A percentile compares a stretch with the other conserved stretches of the same genome.
phyloP scores from a whole-genome alignment of 2,113 vertebrate species.

The Cottus gobio region DNA sequence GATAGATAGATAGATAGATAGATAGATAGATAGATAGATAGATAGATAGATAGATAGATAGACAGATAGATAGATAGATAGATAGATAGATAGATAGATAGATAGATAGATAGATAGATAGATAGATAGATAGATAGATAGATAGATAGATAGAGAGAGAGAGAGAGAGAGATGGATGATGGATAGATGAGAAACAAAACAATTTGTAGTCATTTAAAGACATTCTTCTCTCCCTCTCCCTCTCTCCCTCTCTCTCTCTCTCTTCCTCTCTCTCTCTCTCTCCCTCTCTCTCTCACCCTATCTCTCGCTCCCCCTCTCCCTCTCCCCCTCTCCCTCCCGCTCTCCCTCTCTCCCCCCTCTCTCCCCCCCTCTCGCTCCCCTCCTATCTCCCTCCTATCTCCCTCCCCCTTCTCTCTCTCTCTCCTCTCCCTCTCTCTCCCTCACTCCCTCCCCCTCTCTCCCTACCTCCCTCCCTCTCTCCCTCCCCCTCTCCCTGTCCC shows the following conservation, averaged over 20 bases:
- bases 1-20: not conserved
- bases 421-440: too few species aligned
- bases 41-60: too few species aligned
- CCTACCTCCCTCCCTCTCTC: too few species aligned
- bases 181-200: not conserved
- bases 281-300: too few species aligned
- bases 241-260: too few species aligned
- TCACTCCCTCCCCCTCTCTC: too few species aligned
- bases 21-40: conserved; percentile 3
- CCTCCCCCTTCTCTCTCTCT: too few species aligned
- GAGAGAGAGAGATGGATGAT: not conserved
- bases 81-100: conserved; percentile 7
- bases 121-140: conserved; percentile 8
- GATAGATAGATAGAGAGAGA: too few species aligned
- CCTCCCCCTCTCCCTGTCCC: too few species aligned
- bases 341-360: not conserved
- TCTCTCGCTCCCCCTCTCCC: conserved; percentile 15
- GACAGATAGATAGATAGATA: not conserved
- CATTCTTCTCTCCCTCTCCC: conserved; percentile 9
- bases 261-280: conserved; percentile 2
- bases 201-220: not conserved
- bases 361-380: too few species aligned
- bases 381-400: too few species aligned
- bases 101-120: conserved; percentile 11
- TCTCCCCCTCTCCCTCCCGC: conserved; percentile 20